Evolutionary conservation across 2,797 vertebrate species (phyloP), one percentile per base, ranked within the genome.

Genomic region (Coregonus suidteri): DNA sequence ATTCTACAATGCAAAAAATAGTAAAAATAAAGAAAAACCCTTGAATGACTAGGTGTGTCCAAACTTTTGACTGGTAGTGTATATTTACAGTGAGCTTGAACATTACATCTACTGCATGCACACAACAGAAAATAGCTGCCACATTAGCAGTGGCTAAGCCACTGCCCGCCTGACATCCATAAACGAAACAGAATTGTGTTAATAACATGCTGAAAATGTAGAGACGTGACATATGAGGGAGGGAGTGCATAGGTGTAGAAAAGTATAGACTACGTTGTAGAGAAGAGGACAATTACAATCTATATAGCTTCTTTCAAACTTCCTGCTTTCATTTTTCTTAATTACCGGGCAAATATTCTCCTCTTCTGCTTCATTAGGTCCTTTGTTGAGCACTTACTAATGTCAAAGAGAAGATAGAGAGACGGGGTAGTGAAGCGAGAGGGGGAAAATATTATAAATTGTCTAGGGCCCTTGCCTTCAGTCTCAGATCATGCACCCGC

Each of bases 261-360:
- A 86, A 91, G 81, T 86, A 84, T 77, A 84, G 82, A 82, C 71
- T 84, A 74, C 77, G n/a, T 84, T 84, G 74, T 89, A 87, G 87
- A 89, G 82, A 79, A 89, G 82, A 91, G 88, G 90, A 92, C 89
- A 93, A 94, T 93, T 92, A 93, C 72, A 83, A 87, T 74, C 86
- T 81, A 85, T 86, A 56, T 88, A 89, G 90, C 89, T 91, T 88
- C 87, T 91, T 91, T 91, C 85, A 88, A 90, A 90, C 88, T 89
- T 88, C 69, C 88, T 87, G 92, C 87, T 84, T 91, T 93, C 93
- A 90, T 94, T 95, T 93, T 92, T 94, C 93, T 93, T 94, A 93
- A 94, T 94, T 94, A 93, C 88, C 65, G 74, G 84, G 85, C 87
- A 90, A 93, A 93, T 91, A 92, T 91, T 84, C 76, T 79, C 51